Base-by-base conservation (phyloP, 2,113 vertebrate species). In the Casuarius casuarius region DNA sequence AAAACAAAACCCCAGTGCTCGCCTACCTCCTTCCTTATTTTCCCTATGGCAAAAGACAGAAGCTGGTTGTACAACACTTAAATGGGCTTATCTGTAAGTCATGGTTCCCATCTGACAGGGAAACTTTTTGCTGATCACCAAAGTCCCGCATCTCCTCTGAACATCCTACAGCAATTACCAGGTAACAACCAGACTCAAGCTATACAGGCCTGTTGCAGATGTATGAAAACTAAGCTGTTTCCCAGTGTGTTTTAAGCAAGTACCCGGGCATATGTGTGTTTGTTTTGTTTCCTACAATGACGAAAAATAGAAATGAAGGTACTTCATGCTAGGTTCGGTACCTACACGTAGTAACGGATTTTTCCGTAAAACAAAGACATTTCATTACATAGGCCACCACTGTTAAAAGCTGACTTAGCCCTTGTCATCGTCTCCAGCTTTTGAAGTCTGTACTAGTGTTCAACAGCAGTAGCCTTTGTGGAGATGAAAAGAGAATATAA, bases 401-500 rank as follows among this genome's bases (percentile, higher is more conserved):
- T 70, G 49, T 49, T 44, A 75, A 76, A 79, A 83, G 19, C n/a
- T 71, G 68, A 75, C 75, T 48, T 38, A 84, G 33, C 2, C 1
- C 38, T 49, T 54, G 38, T 17, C 15, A 58, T 68, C 56, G n/a
- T 75, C 90, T 90, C 44, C 38, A 79, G 61, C 54, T 71, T 79
- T 90, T 79, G 29, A 84, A 75, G 56, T 72, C 28, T 77, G 40
- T 31, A 26, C n/a, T 61, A 22, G 0, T 0, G 38, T 71, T 84
- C 90, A 75, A 81, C 70, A 95, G 84, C 79, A 77, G 84, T 58
- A 93, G 79, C 65, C 48, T 76, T 87, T 52, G 74, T 58, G 63
- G 84, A 90, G 80, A 81, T 31, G 40, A 74, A 70, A 56, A 71
- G 46, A 85, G 40, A 77, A 44, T 66, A 56, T 68, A 76, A 92